Evolutionary conservation across 2,113 vertebrate species (phyloP), one percentile per base, ranked within the genome.

Genomic region (Mionectes macconnelli): DNA sequence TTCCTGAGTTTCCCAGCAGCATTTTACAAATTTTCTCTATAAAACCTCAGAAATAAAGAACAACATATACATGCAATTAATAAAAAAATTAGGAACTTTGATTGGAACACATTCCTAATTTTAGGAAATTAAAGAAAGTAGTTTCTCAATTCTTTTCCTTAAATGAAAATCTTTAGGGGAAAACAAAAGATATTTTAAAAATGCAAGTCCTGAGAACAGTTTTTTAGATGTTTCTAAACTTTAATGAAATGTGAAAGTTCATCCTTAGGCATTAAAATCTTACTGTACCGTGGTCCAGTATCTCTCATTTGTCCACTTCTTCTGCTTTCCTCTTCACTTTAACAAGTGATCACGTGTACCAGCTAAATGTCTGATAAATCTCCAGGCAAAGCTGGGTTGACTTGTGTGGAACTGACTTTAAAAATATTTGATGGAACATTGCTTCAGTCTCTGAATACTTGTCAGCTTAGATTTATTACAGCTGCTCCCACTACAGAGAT

Each of bases 331-430:
- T 69, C 74, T 97, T 91, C 75, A 19, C 62, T 96, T 95, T 96
- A 97, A 96, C 94, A 92, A 97, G 78, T 89, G 92, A 95, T 97
- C 97, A 94, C 94, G 90, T 84, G 97, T 97, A 97, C 97, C 98
- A 98, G 98, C 97, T 98, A 98, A 98, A 98, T 98, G 98, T 98
- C 98, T 98, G 96, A 96, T 96, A 96, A 97, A 97, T 98, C 97
- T 97, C 92, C 69, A 87, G 97, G 96, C 97, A 30, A 98, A 97
- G 84, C 97, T 63, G 81, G 89, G 89, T 83, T 97, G 97, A 97
- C 95, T 98, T 98, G 89, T 96, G 96, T 97, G 97, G 97, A 98
- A 97, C 97, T 98, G 98, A 98, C 97, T 98, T 98, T 98, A 98
- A 98, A 98, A 98, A 96, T 95, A 93, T 96, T 97, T 98, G 98